phyloP scores from a whole-genome alignment of 2,888 invertebrate species.

The Drosophila differens region DNA sequence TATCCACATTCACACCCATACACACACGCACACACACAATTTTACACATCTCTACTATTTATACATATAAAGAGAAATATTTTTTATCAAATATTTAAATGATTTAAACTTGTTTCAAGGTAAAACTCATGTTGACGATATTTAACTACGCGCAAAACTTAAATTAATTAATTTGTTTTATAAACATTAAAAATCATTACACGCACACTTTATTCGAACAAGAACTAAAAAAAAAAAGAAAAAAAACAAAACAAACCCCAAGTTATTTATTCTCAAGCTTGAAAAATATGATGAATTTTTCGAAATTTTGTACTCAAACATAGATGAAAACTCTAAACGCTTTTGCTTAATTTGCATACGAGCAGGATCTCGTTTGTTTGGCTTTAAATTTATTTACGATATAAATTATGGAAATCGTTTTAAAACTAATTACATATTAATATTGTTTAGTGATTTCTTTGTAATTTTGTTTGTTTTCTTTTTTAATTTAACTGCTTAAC shows the following conservation, averaged over 20 bases:
- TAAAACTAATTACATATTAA: conserved; percentile 57
- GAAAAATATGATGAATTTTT: conserved; percentile 54
- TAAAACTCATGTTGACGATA: conserved; percentile 51
- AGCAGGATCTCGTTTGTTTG: conserved; percentile 84
- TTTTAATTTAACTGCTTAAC: conserved; percentile 48
- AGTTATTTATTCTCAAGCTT: conserved; percentile 68
- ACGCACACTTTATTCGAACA: conserved; percentile 57
- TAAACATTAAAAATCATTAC: conserved; percentile 46
- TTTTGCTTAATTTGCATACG: conserved; percentile 76
- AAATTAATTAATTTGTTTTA: conserved; percentile 71
- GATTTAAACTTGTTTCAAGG: conserved; percentile 61
- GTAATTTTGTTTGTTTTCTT: conserved; percentile 41
- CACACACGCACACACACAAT: conserved; percentile 18
- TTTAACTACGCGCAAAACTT: conserved; percentile 74
- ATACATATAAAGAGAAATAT: conserved; percentile 65
- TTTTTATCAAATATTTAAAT: conserved; percentile 68
- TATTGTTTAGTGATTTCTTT: conserved; percentile 45
- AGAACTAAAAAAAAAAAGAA: conserved; percentile 26
- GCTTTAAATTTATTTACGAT: conserved; percentile 78
- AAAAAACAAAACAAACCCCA: conserved; percentile 48
- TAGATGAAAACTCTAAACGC: conserved; percentile 42
- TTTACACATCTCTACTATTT: conserved; percentile 55
- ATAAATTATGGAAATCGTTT: conserved; percentile 55
- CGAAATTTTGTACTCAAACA: conserved; percentile 60
- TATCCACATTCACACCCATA: conserved; percentile 19